Conservation (phyloP, 2,113 vertebrate genomes). For the Crotalus horridus region DNA sequence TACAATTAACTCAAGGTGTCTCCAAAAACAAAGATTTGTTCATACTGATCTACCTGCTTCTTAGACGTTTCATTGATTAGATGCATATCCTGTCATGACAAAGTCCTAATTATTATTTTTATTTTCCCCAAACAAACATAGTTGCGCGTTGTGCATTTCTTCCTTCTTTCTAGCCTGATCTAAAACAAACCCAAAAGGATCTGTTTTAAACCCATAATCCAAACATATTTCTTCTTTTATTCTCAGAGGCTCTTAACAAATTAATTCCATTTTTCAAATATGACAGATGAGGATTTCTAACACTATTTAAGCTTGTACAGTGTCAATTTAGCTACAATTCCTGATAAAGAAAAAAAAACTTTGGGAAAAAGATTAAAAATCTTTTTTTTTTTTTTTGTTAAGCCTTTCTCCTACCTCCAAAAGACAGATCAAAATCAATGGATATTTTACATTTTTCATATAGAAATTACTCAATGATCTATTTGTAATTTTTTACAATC, state of each 20-base stretch:
- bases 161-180: conserved; percentile 35
- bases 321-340: conserved; percentile 40
- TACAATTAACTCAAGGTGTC: background rate
- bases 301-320: conserved; percentile 49
- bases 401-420: background rate
- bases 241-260: conserved; percentile 21
- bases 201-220: conserved; percentile 40
- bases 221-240: conserved; percentile 41
- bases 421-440: background rate
- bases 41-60: background rate
- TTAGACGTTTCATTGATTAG: background rate
- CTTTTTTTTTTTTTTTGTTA: conserved; percentile 23
- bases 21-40: background rate
- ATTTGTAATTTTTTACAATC: too few species aligned
- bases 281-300: conserved; percentile 48
- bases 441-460: background rate
- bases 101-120: background rate
- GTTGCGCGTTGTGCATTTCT: conserved; percentile 6
- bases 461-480: background rate
- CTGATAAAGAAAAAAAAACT: conserved; percentile 35
- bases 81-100: background rate
- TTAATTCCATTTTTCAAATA: background rate
- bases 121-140: background rate
- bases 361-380: background rate
- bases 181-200: conserved; percentile 32